These are phyloP conservation scores for Origma solitaria DNA, from an alignment of 2,113 vertebrate genomes.

Conservation along the genomic window DNA sequence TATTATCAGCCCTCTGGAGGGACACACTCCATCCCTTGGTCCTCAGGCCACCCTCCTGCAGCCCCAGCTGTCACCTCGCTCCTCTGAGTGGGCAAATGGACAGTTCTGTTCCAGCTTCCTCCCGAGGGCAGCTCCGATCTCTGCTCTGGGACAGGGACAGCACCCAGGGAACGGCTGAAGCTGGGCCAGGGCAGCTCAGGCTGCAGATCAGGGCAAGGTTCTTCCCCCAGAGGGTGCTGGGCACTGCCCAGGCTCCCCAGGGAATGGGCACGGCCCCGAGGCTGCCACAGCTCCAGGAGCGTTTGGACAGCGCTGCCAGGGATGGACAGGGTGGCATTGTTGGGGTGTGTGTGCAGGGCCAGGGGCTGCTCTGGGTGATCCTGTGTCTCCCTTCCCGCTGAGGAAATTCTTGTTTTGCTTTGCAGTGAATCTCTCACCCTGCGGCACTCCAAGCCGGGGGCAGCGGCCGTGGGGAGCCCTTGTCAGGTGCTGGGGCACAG, in stretches of 20 bases:
- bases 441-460: rapidly evolving
- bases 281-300: neutral
- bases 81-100: neutral
- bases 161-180: neutral
- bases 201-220: neutral
- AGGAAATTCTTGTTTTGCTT: too few relatives aligned
- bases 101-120: neutral
- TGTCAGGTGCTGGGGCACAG: rapidly evolving
- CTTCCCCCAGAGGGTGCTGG: neutral
- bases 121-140: rapidly evolving
- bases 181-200: neutral
- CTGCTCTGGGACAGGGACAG: neutral
- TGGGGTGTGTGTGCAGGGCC: neutral
- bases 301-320: neutral
- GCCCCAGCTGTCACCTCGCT: neutral
- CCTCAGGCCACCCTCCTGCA: neutral
- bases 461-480: rapidly evolving
- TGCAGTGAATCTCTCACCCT: rapidly evolving
- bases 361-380: rapidly evolving
- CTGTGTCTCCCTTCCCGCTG: neutral
- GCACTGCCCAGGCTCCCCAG: neutral
- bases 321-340: neutral
- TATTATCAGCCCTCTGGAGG: neutral
- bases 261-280: neutral
- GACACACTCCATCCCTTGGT: neutral